Percentiles rank a stretch among this genome's conserved stretches.
phyloP scores from a whole-genome alignment of 2,113 vertebrate species.

The Xenopus laevis region DNA sequence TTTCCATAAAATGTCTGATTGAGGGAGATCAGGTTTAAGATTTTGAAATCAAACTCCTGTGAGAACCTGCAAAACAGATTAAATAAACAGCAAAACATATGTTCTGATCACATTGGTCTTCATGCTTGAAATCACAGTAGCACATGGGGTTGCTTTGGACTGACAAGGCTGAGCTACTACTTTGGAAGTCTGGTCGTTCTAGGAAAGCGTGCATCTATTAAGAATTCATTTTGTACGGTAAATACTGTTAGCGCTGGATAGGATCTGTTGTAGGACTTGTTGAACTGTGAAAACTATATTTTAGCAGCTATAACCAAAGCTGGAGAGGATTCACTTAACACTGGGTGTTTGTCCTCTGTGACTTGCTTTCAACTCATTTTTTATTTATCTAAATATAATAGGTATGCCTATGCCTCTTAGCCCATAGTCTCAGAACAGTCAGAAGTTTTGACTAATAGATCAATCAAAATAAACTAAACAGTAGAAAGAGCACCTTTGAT shows the following conservation, averaged over 20 bases:
- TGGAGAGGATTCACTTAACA: too few species aligned
- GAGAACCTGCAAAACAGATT: not conserved
- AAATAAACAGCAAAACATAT: not conserved
- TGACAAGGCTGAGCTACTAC: not conserved
- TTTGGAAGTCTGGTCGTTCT: not conserved
- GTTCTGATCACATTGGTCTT: not conserved
- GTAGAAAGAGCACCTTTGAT: too few species aligned
- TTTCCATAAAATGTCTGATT: not conserved
- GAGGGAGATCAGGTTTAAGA: not conserved
- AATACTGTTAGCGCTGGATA: not conserved
- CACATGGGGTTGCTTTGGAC: not conserved
- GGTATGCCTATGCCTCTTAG: too few species aligned
- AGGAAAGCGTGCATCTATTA: not conserved
- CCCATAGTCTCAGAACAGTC: too few species aligned
- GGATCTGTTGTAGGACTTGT: too few species aligned
- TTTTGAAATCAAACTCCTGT: conserved; percentile 2
- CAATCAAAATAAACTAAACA: too few species aligned
- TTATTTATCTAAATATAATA: too few species aligned
- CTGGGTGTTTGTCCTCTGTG: too few species aligned
- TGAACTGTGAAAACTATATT: too few species aligned
- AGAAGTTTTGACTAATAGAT: too few species aligned
- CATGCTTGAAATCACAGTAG: not conserved
- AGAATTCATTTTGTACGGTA: not conserved
- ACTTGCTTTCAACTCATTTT: too few species aligned
- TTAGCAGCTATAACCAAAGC: too few species aligned